phyloP scores from a whole-genome alignment of 1,140 invertebrate species.

The Elymnias hypermnestra region DNA sequence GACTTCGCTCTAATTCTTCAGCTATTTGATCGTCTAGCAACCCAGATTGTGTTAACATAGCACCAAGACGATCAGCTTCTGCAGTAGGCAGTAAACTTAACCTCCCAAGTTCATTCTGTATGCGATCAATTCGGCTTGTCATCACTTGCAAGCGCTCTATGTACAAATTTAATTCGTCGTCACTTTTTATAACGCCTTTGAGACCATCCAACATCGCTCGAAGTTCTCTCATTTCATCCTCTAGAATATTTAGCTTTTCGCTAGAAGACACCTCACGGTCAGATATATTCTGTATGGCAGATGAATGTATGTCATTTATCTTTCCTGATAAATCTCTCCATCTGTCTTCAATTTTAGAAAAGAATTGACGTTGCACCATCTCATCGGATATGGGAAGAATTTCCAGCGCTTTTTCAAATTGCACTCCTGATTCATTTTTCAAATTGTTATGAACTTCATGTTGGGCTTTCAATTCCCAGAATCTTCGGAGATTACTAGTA shows the following conservation, averaged over 20 bases:
- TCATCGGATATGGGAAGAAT: conserved; percentile 88
- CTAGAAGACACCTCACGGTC: conserved; percentile 82
- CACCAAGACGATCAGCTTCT: conserved; percentile 85
- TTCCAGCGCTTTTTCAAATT: conserved; percentile 86
- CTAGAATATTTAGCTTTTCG: conserved; percentile 83
- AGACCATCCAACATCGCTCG: conserved; percentile 80
- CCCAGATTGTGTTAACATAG: conserved; percentile 80
- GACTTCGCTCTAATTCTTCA: conserved; percentile 85
- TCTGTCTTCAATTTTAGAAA: conserved; percentile 84
- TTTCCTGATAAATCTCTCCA: conserved; percentile 82
- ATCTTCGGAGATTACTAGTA: conserved; percentile 84
- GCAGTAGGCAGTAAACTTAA: conserved; percentile 82
- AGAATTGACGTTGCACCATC: conserved; percentile 85
- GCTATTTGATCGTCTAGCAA: conserved; percentile 81
- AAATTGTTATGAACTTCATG: conserved; percentile 90
- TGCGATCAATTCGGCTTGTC: conserved; percentile 82
- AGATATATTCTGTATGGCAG: conserved; percentile 81
- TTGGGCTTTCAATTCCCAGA: conserved; percentile 92
- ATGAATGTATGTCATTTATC: conserved; percentile 81
- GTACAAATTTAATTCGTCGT: conserved; percentile 87
- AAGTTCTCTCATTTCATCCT: conserved; percentile 84
- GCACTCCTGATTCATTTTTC: conserved; percentile 81
- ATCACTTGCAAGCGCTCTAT: conserved; percentile 87
- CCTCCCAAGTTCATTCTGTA: conserved; percentile 86
- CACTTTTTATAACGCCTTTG: conserved; percentile 86